Evolutionary conservation across 2,113 vertebrate genomes (phyloP).

Genomic region (Periophthalmodon schlosseri): DNA sequence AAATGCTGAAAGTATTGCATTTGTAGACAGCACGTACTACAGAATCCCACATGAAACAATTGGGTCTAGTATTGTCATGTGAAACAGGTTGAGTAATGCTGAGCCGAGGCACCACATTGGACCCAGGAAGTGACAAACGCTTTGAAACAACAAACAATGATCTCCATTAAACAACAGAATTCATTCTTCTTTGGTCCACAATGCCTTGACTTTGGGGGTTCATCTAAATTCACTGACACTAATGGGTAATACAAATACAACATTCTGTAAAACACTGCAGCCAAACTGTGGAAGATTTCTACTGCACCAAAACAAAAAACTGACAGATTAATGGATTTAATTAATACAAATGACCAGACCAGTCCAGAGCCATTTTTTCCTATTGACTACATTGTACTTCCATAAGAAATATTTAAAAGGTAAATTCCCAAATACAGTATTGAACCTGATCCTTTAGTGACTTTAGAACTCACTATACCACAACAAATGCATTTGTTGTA

Average conservation of each 20-base stretch:
- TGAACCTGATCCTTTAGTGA: too few relatives aligned
- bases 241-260: background rate
- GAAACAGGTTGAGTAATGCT: conserved; percentile 20
- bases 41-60: conserved; percentile 32
- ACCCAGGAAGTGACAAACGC: conserved; percentile 52
- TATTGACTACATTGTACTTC: too few relatives aligned
- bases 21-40: background rate
- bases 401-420: too few relatives aligned
- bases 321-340: too few relatives aligned
- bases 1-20: background rate
- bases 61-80: conserved; percentile 13
- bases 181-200: conserved; percentile 56
- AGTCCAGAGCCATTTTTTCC: too few relatives aligned
- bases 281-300: background rate
- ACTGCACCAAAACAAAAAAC: background rate
- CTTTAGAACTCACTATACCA: too few relatives aligned
- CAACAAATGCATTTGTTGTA: too few relatives aligned
- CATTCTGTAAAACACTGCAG: background rate
- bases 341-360: too few relatives aligned
- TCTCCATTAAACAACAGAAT: conserved; percentile 41
- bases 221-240: conserved; percentile 56
- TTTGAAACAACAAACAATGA: conserved; percentile 59
- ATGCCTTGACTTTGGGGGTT: conserved; percentile 48
- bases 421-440: too few relatives aligned
- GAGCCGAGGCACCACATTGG: conserved; percentile 54